A percentile compares a stretch with the other conserved stretches of the same genome.
Evolutionary conservation across 1,140 invertebrate genomes (phyloP).

Genomic region (Luehdorfia chinensis): DNA sequence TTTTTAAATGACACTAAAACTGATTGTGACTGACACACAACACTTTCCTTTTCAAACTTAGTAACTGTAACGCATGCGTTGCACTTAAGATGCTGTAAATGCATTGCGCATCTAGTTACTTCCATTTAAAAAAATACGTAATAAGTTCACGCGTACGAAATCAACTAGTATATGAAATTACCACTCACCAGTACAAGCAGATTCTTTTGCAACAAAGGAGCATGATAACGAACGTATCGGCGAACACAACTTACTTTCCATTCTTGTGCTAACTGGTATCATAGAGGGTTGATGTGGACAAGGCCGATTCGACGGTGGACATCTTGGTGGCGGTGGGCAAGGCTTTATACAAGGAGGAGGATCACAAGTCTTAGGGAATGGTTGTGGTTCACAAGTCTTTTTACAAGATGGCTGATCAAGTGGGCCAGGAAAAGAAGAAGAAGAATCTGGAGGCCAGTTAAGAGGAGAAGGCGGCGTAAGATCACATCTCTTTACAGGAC

Average conservation of each 20-base stretch:
- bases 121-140: no score
- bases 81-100: no score
- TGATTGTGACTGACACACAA: no score
- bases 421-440: background rate
- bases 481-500: constrained; percentile 7
- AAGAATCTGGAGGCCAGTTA: constrained; percentile 8
- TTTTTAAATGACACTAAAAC: no score
- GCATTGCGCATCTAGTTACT: no score
- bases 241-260: constrained; percentile 8
- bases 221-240: background rate
- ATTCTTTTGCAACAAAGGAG: background rate
- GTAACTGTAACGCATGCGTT: no score
- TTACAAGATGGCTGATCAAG: background rate
- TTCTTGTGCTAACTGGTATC: constrained; percentile 1
- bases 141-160: no score
- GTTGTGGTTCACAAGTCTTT: background rate
- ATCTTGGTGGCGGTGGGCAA: background rate
- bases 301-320: background rate
- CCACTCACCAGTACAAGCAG: background rate
- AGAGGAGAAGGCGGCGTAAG: background rate
- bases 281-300: background rate
- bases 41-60: no score
- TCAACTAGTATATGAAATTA: no score
- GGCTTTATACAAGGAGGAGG: no score
- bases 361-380: no score